Evolutionary conservation across 1,140 invertebrate species (phyloP).

Genomic region (Mylabris phalerata): DNA sequence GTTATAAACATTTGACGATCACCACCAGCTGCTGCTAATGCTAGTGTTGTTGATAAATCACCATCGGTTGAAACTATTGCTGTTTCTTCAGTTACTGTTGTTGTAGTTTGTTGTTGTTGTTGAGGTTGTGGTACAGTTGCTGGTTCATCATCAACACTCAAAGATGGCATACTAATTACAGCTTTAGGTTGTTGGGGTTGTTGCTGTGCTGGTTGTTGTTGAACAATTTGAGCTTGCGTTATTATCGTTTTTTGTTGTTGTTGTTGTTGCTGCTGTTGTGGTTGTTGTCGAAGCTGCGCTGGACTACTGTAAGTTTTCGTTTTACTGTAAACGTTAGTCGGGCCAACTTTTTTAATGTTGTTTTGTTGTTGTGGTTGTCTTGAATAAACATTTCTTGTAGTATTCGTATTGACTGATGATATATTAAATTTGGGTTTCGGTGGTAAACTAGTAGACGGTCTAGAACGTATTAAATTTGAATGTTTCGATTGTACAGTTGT

Average conservation of each 20-base stretch:
- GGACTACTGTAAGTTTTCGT: background rate
- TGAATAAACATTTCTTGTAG: conserved; percentile 21
- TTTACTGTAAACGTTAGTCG: conserved; percentile 23
- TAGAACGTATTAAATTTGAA: conserved; percentile 13
- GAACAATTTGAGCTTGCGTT: background rate
- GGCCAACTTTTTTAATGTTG: conserved; percentile 23
- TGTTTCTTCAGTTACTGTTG: conserved; percentile 9
- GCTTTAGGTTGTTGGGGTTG: conserved; percentile 21
- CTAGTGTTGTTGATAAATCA: conserved; percentile 27
- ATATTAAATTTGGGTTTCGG: conserved; percentile 22
- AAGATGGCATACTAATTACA: conserved; percentile 34
- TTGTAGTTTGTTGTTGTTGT: conserved; percentile 6
- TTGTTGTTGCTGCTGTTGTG: background rate
- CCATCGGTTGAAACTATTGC: background rate
- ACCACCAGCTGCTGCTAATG: conserved; percentile 25
- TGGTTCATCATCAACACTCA: conserved; percentile 14
- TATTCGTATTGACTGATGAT: background rate
- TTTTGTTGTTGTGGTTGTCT: conserved; percentile 1
- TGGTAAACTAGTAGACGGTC: background rate
- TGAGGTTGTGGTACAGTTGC: background rate
- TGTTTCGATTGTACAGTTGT: background rate
- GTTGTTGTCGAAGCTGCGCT: background rate
- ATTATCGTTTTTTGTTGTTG: background rate
- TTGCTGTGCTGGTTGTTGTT: background rate
- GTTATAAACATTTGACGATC: conserved; percentile 56